Evolutionary conservation across 1,140 invertebrate genomes (phyloP).

Genomic region (Ceratoteleas bidentatus): DNA sequence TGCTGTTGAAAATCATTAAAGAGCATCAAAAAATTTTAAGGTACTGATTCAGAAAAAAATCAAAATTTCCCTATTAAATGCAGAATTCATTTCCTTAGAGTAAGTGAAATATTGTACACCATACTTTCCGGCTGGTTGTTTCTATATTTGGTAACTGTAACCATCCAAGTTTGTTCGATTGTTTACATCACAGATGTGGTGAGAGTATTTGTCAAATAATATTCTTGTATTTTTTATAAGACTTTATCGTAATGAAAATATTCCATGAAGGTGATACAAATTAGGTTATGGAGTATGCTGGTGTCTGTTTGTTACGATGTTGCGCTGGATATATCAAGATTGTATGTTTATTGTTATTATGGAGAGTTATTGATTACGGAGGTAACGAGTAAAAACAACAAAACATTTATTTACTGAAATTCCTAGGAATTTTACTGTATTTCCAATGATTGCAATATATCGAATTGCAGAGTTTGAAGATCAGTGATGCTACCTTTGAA

Average conservation of each 20-base stretch:
- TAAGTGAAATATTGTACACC: slow-evolving; percentile 5
- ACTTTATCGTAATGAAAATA: background rate
- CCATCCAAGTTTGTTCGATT: slow-evolving; percentile 3
- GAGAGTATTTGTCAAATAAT: background rate
- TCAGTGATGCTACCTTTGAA: too few species aligned
- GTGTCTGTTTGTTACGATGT: background rate
- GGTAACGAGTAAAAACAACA: too few species aligned
- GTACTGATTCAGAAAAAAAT: background rate
- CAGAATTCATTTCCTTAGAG: background rate
- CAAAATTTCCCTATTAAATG: background rate
- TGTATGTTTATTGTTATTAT: slow-evolving; percentile 13
- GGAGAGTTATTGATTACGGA: background rate
- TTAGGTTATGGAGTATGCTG: background rate
- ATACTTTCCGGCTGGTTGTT: background rate
- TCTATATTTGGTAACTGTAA: slow-evolving; percentile 8
- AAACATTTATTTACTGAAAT: too few species aligned
- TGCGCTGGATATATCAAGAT: background rate
- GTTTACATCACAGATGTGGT: slow-evolving; percentile 12
- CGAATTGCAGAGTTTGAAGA: too few species aligned
- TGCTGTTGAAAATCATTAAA: background rate
- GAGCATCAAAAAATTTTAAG: too few species aligned
- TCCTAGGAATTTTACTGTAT: too few species aligned
- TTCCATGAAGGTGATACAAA: background rate
- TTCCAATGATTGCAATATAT: too few species aligned
- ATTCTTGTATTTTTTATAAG: background rate